Conservation (phyloP, 2,888 invertebrate species). For the Folsomia manolachei region DNA sequence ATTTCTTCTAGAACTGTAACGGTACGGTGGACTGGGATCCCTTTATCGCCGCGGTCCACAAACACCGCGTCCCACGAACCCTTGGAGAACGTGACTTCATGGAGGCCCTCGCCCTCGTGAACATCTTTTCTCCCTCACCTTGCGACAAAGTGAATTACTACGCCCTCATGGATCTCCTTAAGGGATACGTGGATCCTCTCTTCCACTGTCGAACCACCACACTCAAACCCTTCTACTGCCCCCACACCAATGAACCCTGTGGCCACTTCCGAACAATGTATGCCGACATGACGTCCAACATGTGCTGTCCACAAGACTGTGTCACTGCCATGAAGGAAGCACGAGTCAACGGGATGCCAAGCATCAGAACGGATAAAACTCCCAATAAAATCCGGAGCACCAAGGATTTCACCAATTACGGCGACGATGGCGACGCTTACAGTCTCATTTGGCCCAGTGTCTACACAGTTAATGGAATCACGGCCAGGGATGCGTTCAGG, state of each 20-base stretch:
- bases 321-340: constrained; percentile 31
- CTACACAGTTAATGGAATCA: constrained; percentile 45
- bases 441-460: constrained; percentile 47
- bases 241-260: constrained; percentile 41
- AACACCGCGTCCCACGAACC: constrained; percentile 31
- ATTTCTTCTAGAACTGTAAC: constrained; percentile 17
- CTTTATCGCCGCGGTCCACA: constrained; percentile 34
- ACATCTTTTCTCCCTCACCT: constrained; percentile 41
- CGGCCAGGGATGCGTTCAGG: constrained; percentile 43
- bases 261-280: constrained; percentile 48
- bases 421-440: constrained; percentile 46
- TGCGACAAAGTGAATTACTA: constrained; percentile 46
- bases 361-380: constrained; percentile 31
- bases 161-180: constrained; percentile 45
- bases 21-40: constrained; percentile 45
- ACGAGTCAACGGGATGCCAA: constrained; percentile 38
- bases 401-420: constrained; percentile 43
- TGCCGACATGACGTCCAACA: constrained; percentile 40
- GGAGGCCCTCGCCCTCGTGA: constrained; percentile 39
- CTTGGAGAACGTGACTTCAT: constrained; percentile 40
- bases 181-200: constrained; percentile 45
- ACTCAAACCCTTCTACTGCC: constrained; percentile 43
- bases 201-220: constrained; percentile 44
- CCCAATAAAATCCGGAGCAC: constrained; percentile 36
- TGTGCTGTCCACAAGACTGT: constrained; percentile 38